Evolutionary conservation across 2,888 invertebrate species (phyloP).

Genomic region (Yponomeuta malinellus): DNA sequence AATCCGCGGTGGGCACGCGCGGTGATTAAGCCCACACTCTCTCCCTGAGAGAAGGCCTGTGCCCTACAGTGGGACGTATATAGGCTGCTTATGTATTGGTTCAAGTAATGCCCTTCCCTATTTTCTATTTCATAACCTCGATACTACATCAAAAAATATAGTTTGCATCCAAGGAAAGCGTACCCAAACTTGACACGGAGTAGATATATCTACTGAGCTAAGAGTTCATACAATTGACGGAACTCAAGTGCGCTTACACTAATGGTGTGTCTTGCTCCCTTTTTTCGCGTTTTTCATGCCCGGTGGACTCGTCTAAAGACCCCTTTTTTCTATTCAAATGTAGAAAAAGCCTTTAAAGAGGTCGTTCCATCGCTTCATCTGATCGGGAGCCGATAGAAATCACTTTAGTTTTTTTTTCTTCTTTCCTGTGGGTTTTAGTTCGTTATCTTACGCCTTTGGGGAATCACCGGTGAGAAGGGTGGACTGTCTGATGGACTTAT

Average conservation of each 20-base stretch:
- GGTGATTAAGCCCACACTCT: no score
- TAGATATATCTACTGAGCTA: neutral
- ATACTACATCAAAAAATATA: no score
- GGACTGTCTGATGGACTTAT: neutral
- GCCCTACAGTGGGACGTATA: no score
- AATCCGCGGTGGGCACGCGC: no score
- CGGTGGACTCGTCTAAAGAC: conserved; percentile 15
- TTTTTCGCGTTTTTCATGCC: conserved; percentile 9
- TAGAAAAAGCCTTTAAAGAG: conserved; percentile 15
- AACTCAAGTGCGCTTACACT: conserved; percentile 14
- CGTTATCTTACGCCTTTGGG: neutral
- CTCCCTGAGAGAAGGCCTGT: no score
- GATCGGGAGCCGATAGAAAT: conserved; percentile 5
- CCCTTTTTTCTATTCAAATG: conserved; percentile 8
- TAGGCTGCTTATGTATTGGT: no score
- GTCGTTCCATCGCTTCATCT: conserved; percentile 5
- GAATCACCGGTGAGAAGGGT: neutral
- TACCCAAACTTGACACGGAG: no score
- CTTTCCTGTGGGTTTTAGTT: neutral
- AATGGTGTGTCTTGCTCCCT: conserved; percentile 15
- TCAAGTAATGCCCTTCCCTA: no score
- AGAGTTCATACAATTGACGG: neutral
- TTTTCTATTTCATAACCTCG: no score
- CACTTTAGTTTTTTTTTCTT: neutral
- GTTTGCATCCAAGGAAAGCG: no score